Evolutionary conservation across 2,888 invertebrate genomes (phyloP).

Genomic region (Lycia hirtaria): DNA sequence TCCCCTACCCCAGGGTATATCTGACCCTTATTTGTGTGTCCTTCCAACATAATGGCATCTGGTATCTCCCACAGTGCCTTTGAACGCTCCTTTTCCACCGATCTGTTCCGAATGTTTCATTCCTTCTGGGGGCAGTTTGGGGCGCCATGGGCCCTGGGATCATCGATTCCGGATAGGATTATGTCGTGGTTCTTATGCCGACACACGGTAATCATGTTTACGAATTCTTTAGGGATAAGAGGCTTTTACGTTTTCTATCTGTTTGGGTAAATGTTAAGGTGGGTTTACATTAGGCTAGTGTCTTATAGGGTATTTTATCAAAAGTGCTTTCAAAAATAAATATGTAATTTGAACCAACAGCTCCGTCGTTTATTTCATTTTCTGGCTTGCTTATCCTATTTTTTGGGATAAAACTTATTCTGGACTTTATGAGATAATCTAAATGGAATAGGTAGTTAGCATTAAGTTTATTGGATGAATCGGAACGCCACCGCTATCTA

Average conservation of each 20-base stretch:
- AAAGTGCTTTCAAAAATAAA: too few relatives aligned
- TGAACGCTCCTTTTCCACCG: slow-evolving; percentile 55
- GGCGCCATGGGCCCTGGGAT: slow-evolving; percentile 18
- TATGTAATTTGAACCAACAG: too few relatives aligned
- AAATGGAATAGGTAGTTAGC: too few relatives aligned
- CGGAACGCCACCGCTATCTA: too few relatives aligned
- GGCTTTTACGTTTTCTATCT: slow-evolving; percentile 7
- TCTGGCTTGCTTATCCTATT: too few relatives aligned
- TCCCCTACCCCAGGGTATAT: slow-evolving; percentile 30
- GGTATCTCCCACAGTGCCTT: slow-evolving; percentile 53
- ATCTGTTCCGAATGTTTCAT: slow-evolving; percentile 59
- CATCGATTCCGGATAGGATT: slow-evolving; percentile 21
- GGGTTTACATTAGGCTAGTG: not conserved
- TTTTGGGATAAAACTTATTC: too few relatives aligned
- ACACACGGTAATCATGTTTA: slow-evolving; percentile 13
- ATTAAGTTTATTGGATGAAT: too few relatives aligned
- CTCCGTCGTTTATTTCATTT: too few relatives aligned
- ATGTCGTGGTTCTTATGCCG: slow-evolving; percentile 16
- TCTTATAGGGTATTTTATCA: not conserved
- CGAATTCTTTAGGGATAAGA: slow-evolving; percentile 13
- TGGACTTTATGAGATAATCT: too few relatives aligned
- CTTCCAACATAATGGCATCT: slow-evolving; percentile 51
- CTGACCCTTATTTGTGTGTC: slow-evolving; percentile 62
- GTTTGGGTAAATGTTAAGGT: slow-evolving; percentile 3
- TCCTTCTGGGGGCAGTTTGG: slow-evolving; percentile 36